phyloP scores from a whole-genome alignment of 2,888 invertebrate species.

The Clitarchus hookeri region DNA sequence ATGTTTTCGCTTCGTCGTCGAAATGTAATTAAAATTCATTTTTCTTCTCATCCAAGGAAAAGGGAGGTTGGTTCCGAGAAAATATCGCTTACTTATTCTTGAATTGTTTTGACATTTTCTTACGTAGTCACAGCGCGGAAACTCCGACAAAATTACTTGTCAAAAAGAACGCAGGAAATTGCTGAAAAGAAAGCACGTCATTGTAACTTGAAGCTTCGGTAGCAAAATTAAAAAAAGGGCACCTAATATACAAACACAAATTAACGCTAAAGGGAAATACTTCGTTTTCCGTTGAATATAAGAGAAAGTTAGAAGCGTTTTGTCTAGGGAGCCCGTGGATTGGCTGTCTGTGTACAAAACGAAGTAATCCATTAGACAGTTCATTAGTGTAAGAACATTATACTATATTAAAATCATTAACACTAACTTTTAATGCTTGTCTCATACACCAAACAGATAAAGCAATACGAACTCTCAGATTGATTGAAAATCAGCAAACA shows the following conservation, averaged over 20 bases:
- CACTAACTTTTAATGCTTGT: too few species aligned
- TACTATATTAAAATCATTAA: too few species aligned
- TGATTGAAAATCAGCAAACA: too few species aligned
- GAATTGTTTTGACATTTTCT: conserved; percentile 9
- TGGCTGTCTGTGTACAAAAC: too few species aligned
- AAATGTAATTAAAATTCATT: conserved; percentile 24
- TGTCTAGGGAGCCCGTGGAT: too few species aligned
- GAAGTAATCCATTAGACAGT: too few species aligned
- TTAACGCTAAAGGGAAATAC: background rate
- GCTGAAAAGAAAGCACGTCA: background rate
- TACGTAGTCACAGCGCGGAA: background rate
- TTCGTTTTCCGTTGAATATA: background rate
- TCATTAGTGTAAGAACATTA: too few species aligned
- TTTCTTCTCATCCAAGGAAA: background rate
- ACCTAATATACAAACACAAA: background rate
- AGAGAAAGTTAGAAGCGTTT: background rate
- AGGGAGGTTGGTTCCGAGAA: background rate
- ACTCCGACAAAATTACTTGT: background rate
- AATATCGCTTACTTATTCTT: background rate
- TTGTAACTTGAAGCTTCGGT: background rate
- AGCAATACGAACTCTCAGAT: too few species aligned
- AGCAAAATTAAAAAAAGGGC: background rate
- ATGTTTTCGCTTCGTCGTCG: background rate
- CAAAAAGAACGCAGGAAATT: background rate
- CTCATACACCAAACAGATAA: too few species aligned